Evolutionary conservation across 2,113 vertebrate species (phyloP), one percentile per base, ranked within the genome.

Genomic region (Melanotaenia duboulayi): DNA sequence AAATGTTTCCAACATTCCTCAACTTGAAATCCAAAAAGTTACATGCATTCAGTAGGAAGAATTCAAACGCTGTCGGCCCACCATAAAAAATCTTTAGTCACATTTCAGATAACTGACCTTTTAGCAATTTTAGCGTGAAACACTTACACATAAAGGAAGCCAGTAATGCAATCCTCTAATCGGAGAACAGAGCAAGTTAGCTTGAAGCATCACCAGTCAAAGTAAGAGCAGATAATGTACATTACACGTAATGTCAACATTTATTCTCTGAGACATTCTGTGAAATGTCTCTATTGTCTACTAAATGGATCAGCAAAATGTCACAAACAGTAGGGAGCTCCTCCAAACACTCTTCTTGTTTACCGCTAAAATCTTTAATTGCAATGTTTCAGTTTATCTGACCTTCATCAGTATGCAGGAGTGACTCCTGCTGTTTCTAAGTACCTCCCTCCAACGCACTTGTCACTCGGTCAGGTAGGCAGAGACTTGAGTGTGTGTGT

Each of bases 341-440:
- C 22, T 42, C 58, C 58, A 60, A 20, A 42, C 37, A 44, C 22
- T 19, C 32, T 22, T 25, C 39, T 19, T 12, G 40, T 46, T 62
- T 62, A 24, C 22, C 17, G 42, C 40, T 28, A 11, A 44, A 44
- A 46, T 24, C 59, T 44, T 46, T 62, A 25, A 62, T 62, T 46
- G 24, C 16, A 61, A 16, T 24, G 40, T 61, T 11, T 22, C 35
- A 23, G 20, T 23, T 23, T 22, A 44, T 17, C 16, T 62, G 16
- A 28, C 40, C 14, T 44, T 23, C 40, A 25, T 46, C 16, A 17
- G 23, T 14, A 23, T 24, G 23, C 17, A 8, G 59, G 14, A 19
- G 59, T 25, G 17, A 16, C 40, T 46, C 23, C 40, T 62, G 40
- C 24, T 62, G 5, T 13, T n/a, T 28, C 44, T 24, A 46, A 62